phyloP scores from a whole-genome alignment of 2,113 vertebrate species.

The Myotis davidii region DNA sequence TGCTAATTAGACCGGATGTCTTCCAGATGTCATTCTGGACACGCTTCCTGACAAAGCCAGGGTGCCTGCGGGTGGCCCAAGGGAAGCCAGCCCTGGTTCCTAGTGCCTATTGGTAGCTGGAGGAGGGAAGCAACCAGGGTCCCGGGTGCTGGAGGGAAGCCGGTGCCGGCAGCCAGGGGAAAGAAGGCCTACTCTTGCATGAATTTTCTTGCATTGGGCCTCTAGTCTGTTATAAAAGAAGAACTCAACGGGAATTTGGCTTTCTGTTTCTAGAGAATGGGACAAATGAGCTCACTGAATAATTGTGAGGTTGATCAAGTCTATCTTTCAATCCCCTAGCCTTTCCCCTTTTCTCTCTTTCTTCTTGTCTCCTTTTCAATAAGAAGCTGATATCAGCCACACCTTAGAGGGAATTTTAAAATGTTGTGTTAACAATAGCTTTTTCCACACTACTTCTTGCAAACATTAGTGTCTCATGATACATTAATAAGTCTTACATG shows the following conservation, averaged over 20 bases:
- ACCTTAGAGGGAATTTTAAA: conserved; percentile 31
- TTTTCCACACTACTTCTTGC: not conserved
- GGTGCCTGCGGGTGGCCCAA: too few species aligned
- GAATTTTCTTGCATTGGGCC: too few species aligned
- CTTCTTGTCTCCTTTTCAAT: not conserved
- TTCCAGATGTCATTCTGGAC: too few species aligned
- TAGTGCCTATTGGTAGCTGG: too few species aligned
- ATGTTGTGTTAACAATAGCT: not conserved
- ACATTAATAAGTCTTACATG: not conserved
- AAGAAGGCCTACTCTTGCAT: too few species aligned
- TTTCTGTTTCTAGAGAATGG: conserved; percentile 37
- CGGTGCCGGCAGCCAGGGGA: too few species aligned
- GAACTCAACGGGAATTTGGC: not conserved
- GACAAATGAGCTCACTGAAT: not conserved
- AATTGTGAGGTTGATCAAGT: not conserved
- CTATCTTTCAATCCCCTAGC: not conserved
- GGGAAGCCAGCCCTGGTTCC: too few species aligned
- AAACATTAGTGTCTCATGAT: not conserved
- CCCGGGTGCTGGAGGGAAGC: too few species aligned
- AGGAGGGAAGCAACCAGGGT: too few species aligned
- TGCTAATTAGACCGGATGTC: too few species aligned
- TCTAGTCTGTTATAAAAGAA: not conserved
- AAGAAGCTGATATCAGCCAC: not conserved
- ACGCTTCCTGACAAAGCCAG: too few species aligned
- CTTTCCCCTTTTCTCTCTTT: not conserved